phyloP scores from a whole-genome alignment of 2,113 vertebrate species.

The Dunckerocampus dactyliophorus region DNA sequence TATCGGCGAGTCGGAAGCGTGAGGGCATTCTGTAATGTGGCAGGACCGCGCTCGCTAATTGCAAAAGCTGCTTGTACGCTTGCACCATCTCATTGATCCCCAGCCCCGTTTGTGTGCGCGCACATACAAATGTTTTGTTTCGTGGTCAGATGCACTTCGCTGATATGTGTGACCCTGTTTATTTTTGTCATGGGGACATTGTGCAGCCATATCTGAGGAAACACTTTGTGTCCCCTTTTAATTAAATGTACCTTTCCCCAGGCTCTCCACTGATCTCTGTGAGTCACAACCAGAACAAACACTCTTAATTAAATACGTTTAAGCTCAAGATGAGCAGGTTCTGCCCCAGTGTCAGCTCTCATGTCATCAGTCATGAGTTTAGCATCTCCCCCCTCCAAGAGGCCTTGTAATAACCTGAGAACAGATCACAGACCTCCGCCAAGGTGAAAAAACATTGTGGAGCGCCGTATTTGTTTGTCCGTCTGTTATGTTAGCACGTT shows the following conservation, averaged over 20 bases:
- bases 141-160: no score
- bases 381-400: no score
- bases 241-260: conserved; percentile 76
- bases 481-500: no score
- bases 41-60: conserved; percentile 65
- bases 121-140: conserved; percentile 10
- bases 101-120: conserved; percentile 36
- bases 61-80: conserved; percentile 57
- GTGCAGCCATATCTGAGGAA: conserved; percentile 68
- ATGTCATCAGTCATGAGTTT: conserved; percentile 26
- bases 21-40: conserved; percentile 68
- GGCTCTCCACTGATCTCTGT: conserved; percentile 65
- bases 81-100: conserved; percentile 37
- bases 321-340: conserved; percentile 55
- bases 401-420: no score
- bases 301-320: conserved; percentile 74
- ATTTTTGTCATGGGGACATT: conserved; percentile 64
- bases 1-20: conserved; percentile 58
- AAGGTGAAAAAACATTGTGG: no score
- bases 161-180: no score
- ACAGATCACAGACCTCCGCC: no score
- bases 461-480: no score
- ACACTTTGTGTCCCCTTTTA: conserved; percentile 68
- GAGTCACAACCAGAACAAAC: conserved; percentile 70
- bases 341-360: conserved; percentile 30